Evolutionary conservation across 1,140 invertebrate species (phyloP).

Genomic region (Caenorhabditis elegans): DNA sequence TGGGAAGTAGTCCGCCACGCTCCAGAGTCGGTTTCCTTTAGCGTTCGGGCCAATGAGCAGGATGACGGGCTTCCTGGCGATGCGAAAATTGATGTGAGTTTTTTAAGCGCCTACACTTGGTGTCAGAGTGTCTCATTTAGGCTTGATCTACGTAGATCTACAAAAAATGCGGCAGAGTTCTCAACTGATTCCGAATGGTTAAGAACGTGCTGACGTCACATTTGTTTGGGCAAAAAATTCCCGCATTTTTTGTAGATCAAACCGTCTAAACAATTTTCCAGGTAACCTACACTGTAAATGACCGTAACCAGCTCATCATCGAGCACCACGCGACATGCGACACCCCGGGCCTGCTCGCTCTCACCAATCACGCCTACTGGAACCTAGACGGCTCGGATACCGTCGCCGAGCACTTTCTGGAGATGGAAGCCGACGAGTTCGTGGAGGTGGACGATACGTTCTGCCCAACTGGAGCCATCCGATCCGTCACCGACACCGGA

Average conservation of each 20-base stretch:
- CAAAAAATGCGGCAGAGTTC: no score
- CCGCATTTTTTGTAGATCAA: background rate
- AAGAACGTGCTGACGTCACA: no score
- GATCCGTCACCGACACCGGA: background rate
- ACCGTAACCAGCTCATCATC: conserved; percentile 29
- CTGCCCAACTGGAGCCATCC: conserved; percentile 23
- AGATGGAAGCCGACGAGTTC: background rate
- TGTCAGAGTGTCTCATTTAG: background rate
- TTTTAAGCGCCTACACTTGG: background rate
- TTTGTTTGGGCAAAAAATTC: no score
- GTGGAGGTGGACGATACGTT: background rate
- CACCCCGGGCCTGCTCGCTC: background rate
- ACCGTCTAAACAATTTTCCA: background rate
- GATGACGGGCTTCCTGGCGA: conserved; percentile 30
- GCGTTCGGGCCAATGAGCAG: background rate
- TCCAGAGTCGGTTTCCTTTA: conserved; percentile 1
- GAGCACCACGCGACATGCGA: conserved; percentile 27
- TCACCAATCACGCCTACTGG: conserved; percentile 32
- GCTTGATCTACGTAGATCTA: background rate
- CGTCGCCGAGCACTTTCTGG: background rate
- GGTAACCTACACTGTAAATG: conserved; percentile 35
- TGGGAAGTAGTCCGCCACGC: conserved; percentile 38
- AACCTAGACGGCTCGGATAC: conserved; percentile 33
- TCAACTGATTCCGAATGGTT: no score
- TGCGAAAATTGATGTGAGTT: conserved; percentile 28